Evolutionary conservation across 2,113 vertebrate genomes (phyloP), one percentile per base, ranked within the genome.

Genomic region (Macquaria australasica): DNA sequence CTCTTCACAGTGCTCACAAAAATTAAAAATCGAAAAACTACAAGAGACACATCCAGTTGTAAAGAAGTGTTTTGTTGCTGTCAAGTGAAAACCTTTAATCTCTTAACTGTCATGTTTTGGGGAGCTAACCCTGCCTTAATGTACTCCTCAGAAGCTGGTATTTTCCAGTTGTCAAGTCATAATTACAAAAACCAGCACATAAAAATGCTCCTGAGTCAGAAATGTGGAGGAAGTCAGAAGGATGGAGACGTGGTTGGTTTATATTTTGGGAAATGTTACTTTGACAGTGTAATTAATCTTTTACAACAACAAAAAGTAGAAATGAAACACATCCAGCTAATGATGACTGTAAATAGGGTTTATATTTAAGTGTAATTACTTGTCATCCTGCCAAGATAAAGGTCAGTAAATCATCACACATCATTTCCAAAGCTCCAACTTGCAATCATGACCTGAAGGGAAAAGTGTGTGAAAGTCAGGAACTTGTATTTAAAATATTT

Each of bases 1-100:
- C 23, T 81, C 18, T 16, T 34, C 53, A 31, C 20, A 37, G 41
- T 9, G 21, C 73, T 63, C 23, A 6, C 12, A 51, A 7, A 23
- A 31, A 23, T 69, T 55, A 18, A 0, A 48, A 70, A 28, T 14
- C 11, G 5, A n/a, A 0, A 11, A 76, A 79, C 55, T 25, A 12
- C 28, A 50, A 45, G 31, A 6, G 7, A 73, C 1, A 45, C 34
- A 70, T 56, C 15, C 15, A 41, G 16, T 28, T 21, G 55, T n/a
- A 62, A 45, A 67, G 10, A 59, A 53, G 4, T 11, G 28, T 81
- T 82, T 66, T 78, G 76, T 66, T 79, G 63, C 77, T 78, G 86
- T 81, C 80, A 81, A 51, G 77, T 79, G 71, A 73, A 87, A 84
- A 86, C 55, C 63, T 68, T 87, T 89, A 18, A 84, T 79, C 82